Conservation (phyloP, 2,797 vertebrate genomes). For the Danio albolineatus region DNA sequence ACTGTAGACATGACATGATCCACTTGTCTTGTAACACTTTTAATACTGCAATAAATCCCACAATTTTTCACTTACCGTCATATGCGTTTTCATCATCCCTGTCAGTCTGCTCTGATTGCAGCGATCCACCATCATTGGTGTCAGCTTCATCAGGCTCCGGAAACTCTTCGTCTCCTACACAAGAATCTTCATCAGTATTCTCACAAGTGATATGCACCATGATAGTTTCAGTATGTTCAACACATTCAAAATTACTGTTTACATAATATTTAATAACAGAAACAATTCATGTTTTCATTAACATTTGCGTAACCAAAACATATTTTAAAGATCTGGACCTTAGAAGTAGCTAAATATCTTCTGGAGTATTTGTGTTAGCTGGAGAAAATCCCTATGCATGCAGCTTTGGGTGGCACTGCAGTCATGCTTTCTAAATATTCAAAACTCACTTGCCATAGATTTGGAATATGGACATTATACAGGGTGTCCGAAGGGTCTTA, state of each 20-base stretch:
- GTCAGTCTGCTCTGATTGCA: slow-evolving; percentile 89
- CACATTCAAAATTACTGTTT: too few relatives aligned
- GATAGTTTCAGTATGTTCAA: too few relatives aligned
- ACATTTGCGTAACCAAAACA: too few relatives aligned
- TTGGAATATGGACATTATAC: slow-evolving; percentile 47
- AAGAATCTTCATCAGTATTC: slow-evolving; percentile 45
- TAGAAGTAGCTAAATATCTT: too few relatives aligned
- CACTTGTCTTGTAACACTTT: background rate
- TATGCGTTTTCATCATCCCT: slow-evolving; percentile 87
- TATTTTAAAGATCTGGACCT: too few relatives aligned
- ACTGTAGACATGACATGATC: background rate
- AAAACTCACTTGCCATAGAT: slow-evolving; percentile 50
- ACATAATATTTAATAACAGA: too few relatives aligned
- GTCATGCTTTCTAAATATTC: slow-evolving; percentile 33
- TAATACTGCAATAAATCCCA: background rate
- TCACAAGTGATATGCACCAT: background rate
- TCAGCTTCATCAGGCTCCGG: slow-evolving; percentile 82
- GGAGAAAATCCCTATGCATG: background rate
- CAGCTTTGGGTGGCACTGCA: slow-evolving; percentile 14
- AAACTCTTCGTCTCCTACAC: slow-evolving; percentile 80
- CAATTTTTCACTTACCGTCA: slow-evolving; percentile 78
- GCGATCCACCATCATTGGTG: slow-evolving; percentile 83
- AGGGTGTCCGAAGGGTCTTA: too few relatives aligned
- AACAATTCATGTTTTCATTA: too few relatives aligned
- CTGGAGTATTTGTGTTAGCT: too few relatives aligned